Percentiles rank a stretch among this genome's conserved stretches.
phyloP scores from a whole-genome alignment of 2,888 invertebrate species.

The Urechis unicinctus region DNA sequence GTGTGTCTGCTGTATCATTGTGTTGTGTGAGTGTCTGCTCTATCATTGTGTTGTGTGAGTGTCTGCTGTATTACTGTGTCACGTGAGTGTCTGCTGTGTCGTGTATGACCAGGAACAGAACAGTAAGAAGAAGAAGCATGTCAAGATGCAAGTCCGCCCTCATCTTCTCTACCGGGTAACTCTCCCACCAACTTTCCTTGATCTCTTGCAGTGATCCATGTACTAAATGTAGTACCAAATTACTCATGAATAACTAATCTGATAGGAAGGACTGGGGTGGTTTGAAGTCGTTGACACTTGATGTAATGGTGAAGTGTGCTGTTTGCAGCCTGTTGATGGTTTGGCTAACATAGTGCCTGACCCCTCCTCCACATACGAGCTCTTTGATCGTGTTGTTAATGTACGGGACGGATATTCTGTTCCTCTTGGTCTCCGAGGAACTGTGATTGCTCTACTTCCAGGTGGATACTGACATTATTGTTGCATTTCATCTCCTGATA shows the following conservation, averaged over 20 bases:
- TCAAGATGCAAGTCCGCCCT: constrained; percentile 70
- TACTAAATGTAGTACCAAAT: no score
- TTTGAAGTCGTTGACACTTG: no score
- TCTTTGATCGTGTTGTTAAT: constrained; percentile 81
- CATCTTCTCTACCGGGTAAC: constrained; percentile 67
- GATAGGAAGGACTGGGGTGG: no score
- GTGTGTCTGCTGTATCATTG: neutral
- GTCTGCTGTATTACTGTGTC: neutral
- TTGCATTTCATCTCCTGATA: neutral
- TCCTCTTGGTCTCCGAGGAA: constrained; percentile 77
- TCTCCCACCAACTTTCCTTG: neutral
- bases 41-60: neutral
- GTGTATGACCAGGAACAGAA: constrained; percentile 30
- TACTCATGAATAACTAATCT: no score
- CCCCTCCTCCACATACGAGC: constrained; percentile 58
- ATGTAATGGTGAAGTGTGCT: no score
- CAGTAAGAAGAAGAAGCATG: constrained; percentile 50
- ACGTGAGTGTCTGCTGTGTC: neutral
- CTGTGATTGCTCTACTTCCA: constrained; percentile 63
- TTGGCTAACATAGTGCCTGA: constrained; percentile 58
- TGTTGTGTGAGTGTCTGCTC: neutral
- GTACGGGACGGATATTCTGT: constrained; percentile 69
- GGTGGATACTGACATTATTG: constrained; percentile 8
- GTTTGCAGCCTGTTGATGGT: constrained; percentile 37
- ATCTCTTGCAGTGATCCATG: neutral